phyloP scores from a whole-genome alignment of 2,113 vertebrate species.

The Thamnophis sirtalis region DNA sequence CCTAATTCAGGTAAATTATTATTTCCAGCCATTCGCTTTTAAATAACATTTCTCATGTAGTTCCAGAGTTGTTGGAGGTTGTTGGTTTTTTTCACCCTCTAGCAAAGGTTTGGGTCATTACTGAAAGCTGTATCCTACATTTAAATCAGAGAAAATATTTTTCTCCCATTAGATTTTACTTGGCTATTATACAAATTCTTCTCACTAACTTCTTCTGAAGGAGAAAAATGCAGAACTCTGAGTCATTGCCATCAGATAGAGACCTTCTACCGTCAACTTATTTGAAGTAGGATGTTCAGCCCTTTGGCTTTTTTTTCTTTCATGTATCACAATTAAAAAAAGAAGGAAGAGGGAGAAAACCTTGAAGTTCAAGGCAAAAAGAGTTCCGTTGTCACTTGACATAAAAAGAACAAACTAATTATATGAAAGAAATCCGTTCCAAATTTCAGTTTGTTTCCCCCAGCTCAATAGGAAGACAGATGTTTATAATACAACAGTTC shows the following conservation, averaged over 20 bases:
- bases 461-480: conserved; percentile 19
- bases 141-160: conserved; percentile 2
- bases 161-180: neutral
- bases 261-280: conserved; percentile 20
- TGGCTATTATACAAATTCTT: conserved; percentile 13
- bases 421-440: conserved; percentile 45
- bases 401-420: conserved; percentile 57
- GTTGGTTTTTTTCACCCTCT: neutral
- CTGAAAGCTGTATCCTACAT: conserved; percentile 3
- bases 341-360: neutral
- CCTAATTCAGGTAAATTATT: conserved; percentile 84
- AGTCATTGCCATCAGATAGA: conserved; percentile 27
- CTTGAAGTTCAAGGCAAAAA: conserved; percentile 16
- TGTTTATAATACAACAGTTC: conserved; percentile 26
- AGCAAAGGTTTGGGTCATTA: neutral
- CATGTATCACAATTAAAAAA: conserved; percentile 15
- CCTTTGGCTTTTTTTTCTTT: conserved; percentile 37
- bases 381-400: conserved; percentile 5
- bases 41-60: neutral
- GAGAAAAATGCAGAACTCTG: neutral
- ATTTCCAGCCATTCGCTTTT: too few relatives aligned
- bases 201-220: conserved; percentile 13
- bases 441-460: conserved; percentile 31
- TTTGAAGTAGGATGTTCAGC: conserved; percentile 22
- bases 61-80: neutral